Evolutionary conservation across 2,113 vertebrate species (phyloP).

Genomic region (Cyanistes caeruleus): DNA sequence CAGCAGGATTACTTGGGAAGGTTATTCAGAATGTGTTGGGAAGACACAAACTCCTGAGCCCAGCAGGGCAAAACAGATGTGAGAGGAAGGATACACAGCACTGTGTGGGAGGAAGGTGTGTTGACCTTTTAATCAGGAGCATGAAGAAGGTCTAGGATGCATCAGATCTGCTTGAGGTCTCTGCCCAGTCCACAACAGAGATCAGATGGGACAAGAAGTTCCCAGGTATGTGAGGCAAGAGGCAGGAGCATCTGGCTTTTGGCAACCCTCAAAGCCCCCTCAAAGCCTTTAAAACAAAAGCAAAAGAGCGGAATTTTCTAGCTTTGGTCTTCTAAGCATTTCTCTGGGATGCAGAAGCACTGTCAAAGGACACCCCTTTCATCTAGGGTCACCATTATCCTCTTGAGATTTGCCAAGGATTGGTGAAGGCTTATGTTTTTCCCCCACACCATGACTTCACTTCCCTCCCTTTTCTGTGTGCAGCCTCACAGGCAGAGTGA

Average conservation of each 20-base stretch:
- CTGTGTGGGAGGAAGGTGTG: not conserved
- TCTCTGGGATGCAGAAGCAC: not conserved
- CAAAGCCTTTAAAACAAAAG: not conserved
- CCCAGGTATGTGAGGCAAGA: not conserved
- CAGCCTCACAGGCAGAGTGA: not conserved
- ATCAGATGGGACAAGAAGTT: not conserved
- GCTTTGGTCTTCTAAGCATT: not conserved
- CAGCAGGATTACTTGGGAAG: not conserved
- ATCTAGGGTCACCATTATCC: not conserved
- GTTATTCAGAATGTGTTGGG: not conserved
- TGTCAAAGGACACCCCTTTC: not conserved
- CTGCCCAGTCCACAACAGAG: not conserved
- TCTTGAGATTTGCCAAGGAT: not conserved
- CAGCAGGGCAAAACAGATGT: not conserved
- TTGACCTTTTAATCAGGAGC: not conserved
- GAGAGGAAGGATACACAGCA: not conserved
- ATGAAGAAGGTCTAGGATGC: not conserved
- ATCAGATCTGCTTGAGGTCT: not conserved
- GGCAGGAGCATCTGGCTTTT: not conserved
- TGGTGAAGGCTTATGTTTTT: not conserved
- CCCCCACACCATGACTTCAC: not conserved
- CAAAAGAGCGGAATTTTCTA: not conserved
- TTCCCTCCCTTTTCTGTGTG: not conserved
- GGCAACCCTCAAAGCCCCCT: not conserved
- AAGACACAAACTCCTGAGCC: not conserved